These are phyloP conservation scores for Trichomycterus rosablanca DNA, from an alignment of 2,113 vertebrate species.

Conservation along the genomic window DNA sequence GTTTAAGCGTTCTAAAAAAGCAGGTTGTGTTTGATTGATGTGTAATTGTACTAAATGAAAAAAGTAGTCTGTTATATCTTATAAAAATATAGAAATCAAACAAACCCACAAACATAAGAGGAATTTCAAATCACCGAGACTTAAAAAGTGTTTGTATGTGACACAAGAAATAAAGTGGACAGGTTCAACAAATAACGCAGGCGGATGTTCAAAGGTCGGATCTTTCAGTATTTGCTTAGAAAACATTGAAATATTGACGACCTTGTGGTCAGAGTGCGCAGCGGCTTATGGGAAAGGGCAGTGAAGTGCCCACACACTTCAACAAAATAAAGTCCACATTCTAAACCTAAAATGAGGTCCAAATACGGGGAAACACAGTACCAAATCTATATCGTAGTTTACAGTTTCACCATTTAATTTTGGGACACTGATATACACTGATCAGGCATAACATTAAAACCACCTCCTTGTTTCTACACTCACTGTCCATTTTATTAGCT, in stretches of 20 bases:
- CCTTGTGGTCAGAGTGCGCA: background rate
- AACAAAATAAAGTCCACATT: conserved; percentile 16
- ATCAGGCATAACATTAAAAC: no score
- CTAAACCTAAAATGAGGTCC: background rate
- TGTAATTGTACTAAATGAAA: background rate
- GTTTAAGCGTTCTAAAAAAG: conserved; percentile 9
- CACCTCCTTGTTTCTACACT: no score
- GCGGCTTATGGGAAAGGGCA: background rate
- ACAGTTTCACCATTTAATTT: no score
- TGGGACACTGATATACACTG: no score
- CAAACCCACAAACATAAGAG: background rate
- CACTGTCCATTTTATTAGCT: no score
- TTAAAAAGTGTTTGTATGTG: background rate
- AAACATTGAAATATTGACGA: background rate
- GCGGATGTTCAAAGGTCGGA: background rate
- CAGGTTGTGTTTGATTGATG: no score
- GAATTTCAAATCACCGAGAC: no score
- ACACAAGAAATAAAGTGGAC: no score
- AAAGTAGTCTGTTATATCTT: no score
- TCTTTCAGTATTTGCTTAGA: background rate
- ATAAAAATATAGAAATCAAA: no score
- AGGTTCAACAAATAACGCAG: background rate
- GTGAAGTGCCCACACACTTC: background rate
- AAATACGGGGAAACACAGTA: no score
- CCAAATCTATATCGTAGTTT: no score